A percentile compares a stretch with the other conserved stretches of the same genome.
Conservation (phyloP, 2,797 vertebrate species). For the Manis crassicaudata region DNA sequence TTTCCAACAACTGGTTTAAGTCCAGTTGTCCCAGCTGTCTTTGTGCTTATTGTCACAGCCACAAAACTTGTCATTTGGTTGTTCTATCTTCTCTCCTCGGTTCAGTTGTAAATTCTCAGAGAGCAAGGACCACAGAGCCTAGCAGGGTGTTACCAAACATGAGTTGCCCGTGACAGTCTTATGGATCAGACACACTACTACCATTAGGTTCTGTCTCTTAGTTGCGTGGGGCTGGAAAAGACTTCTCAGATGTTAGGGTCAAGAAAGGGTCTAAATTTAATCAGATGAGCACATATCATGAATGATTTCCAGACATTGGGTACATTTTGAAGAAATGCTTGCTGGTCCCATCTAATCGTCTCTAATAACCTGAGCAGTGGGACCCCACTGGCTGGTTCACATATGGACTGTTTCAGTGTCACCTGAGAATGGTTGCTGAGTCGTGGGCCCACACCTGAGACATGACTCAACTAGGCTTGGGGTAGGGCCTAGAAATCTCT, state of each 20-base stretch:
- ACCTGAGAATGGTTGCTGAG: not conserved
- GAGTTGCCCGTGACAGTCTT: not conserved
- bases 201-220: not conserved
- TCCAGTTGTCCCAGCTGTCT: not conserved
- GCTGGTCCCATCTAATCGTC: not conserved
- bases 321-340: not conserved
- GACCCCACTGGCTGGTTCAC: not conserved
- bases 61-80: not conserved
- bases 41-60: not conserved
- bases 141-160: not conserved
- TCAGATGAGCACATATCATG: not conserved
- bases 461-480: slow-evolving; percentile 36
- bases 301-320: not conserved
- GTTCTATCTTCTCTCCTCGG: not conserved
- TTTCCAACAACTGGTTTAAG: not conserved
- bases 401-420: not conserved
- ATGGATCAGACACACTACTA: not conserved
- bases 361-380: not conserved
- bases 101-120: slow-evolving; percentile 20
- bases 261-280: not conserved
- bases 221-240: not conserved
- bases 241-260: not conserved
- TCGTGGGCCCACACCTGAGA: not conserved
- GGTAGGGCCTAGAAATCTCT: slow-evolving; percentile 61
- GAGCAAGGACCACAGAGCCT: not conserved